A percentile compares a stretch with the other conserved stretches of the same genome.
phyloP scores from a whole-genome alignment of 2,888 invertebrate genomes.

The Drosophila hamatofila region DNA sequence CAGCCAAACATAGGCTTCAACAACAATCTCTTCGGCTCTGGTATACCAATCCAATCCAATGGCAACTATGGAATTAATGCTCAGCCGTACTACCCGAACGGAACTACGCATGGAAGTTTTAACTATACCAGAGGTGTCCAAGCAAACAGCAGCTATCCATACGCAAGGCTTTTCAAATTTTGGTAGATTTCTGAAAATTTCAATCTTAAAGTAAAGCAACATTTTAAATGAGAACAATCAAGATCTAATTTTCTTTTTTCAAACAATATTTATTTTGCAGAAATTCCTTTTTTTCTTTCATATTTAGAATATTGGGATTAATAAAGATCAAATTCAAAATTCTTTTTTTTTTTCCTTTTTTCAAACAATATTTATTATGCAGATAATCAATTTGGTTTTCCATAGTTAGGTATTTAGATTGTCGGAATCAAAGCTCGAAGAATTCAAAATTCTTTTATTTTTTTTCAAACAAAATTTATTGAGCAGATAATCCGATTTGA shows the following conservation, averaged over 20 bases:
- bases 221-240: constrained; percentile 24
- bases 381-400: constrained; percentile 28
- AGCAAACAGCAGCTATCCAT: constrained; percentile 19
- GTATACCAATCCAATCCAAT: background rate
- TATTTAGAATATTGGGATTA: constrained; percentile 42
- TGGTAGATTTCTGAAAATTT: constrained; percentile 18
- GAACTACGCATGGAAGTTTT: constrained; percentile 24
- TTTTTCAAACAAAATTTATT: constrained; percentile 60
- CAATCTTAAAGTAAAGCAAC: constrained; percentile 1
- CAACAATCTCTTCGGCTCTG: background rate
- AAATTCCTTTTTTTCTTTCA: constrained; percentile 15
- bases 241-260: constrained; percentile 64
- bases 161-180: constrained; percentile 39
- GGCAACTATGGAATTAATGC: constrained; percentile 6
- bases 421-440: constrained; percentile 36
- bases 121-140: constrained; percentile 13
- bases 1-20: constrained; percentile 22
- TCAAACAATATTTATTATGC: constrained; percentile 61
- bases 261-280: constrained; percentile 58
- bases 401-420: constrained; percentile 34
- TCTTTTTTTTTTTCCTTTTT: constrained; percentile 6
- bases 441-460: background rate
- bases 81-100: constrained; percentile 7
- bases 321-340: background rate
- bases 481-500: constrained; percentile 34